phyloP scores from a whole-genome alignment of 1,140 invertebrate species.

The Varroa destructor region DNA sequence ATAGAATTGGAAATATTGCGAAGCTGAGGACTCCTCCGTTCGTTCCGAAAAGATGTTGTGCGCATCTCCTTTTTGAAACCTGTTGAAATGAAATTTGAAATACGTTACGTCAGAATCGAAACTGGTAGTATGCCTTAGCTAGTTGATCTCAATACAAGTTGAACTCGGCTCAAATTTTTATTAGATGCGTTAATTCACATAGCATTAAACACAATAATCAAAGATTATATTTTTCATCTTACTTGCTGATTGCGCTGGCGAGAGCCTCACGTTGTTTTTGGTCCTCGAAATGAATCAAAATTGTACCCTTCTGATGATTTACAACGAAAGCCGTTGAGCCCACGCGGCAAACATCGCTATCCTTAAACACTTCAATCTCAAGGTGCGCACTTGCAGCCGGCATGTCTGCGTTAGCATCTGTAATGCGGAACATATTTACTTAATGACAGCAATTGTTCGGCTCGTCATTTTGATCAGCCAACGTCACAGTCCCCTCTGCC shows the following conservation, averaged over 20 bases:
- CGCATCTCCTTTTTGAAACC: slow-evolving; percentile 35
- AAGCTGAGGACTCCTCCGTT: slow-evolving; percentile 90
- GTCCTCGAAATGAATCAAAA: slow-evolving; percentile 19
- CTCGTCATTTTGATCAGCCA: too few relatives aligned
- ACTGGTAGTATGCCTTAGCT: too few relatives aligned
- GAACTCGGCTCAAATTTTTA: too few relatives aligned
- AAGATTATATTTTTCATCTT: background rate
- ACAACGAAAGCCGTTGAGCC: slow-evolving; percentile 7
- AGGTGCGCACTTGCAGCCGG: slow-evolving; percentile 20
- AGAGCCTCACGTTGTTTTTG: slow-evolving; percentile 21
- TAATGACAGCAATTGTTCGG: too few relatives aligned
- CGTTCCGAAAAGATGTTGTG: slow-evolving; percentile 78
- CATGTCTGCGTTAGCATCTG: slow-evolving; percentile 7
- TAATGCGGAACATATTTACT: background rate
- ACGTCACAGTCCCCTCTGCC: too few relatives aligned
- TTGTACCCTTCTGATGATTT: slow-evolving; percentile 17
- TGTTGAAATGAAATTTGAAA: slow-evolving; percentile 28
- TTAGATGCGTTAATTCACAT: too few relatives aligned
- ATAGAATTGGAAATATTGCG: slow-evolving; percentile 97
- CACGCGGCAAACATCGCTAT: slow-evolving; percentile 20
- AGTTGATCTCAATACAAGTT: too few relatives aligned
- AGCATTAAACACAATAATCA: too few relatives aligned
- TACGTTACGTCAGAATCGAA: too few relatives aligned
- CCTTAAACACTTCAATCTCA: slow-evolving; percentile 24
- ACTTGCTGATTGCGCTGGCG: slow-evolving; percentile 23